Evolutionary conservation across 1,140 invertebrate species (phyloP).

Genomic region (Pseudomyrmex gracilis): DNA sequence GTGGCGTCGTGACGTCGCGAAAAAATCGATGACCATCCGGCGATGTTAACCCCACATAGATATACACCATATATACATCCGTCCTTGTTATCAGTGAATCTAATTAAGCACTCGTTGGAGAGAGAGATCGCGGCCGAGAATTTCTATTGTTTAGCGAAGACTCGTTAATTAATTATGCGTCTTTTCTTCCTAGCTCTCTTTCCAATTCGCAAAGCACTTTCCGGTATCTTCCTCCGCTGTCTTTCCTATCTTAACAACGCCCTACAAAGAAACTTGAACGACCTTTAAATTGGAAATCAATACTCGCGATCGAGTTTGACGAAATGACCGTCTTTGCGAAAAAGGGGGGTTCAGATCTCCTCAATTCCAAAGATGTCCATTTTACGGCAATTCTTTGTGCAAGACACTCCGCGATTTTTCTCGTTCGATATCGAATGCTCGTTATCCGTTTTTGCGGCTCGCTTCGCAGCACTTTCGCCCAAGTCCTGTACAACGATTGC

Average conservation of each 20-base stretch:
- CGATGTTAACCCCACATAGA: background rate
- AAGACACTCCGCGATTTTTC: background rate
- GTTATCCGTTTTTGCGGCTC: conserved; percentile 3
- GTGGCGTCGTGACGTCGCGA: conserved; percentile 17
- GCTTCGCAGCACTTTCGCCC: background rate
- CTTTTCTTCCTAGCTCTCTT: background rate
- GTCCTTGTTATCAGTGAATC: background rate
- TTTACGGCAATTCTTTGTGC: background rate
- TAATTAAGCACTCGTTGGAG: conserved; percentile 37
- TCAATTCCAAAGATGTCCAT: background rate
- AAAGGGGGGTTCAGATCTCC: background rate
- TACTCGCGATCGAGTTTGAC: conserved; percentile 10
- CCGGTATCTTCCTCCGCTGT: no score
- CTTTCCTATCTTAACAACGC: background rate
- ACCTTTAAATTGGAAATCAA: conserved; percentile 23
- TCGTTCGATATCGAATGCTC: background rate
- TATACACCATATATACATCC: background rate
- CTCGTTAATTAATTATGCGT: conserved; percentile 39
- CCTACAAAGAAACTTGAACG: background rate
- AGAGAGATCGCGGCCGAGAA: conserved; percentile 13
- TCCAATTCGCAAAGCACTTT: background rate
- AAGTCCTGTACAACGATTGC: background rate
- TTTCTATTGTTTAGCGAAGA: conserved; percentile 3
- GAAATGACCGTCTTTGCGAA: conserved; percentile 11
- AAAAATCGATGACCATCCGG: conserved; percentile 20